Conservation (phyloP, 2,888 invertebrate species). For the Idaea biselata region DNA sequence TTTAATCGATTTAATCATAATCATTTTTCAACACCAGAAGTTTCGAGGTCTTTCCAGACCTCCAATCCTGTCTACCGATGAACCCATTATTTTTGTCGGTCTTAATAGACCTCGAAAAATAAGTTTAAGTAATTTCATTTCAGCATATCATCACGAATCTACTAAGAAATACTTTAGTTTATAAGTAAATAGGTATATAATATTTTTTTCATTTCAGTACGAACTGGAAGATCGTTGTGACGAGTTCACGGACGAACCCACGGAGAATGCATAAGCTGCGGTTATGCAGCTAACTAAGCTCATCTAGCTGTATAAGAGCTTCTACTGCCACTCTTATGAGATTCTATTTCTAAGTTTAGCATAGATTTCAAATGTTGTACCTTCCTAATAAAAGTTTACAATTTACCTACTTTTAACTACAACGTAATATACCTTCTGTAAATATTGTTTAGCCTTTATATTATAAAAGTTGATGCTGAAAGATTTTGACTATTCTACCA, state of each 20-base stretch:
- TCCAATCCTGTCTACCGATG: too few relatives aligned
- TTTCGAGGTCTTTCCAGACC: too few relatives aligned
- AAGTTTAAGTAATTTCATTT: too few relatives aligned
- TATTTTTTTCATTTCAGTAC: conserved; percentile 66
- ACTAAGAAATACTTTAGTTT: too few relatives aligned
- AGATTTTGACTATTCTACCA: background rate
- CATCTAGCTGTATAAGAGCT: conserved; percentile 8
- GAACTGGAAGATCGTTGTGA: conserved; percentile 91
- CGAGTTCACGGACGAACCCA: conserved; percentile 81
- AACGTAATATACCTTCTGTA: background rate
- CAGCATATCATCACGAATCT: too few relatives aligned
- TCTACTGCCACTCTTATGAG: conserved; percentile 11
- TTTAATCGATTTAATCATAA: too few relatives aligned
- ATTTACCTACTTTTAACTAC: background rate
- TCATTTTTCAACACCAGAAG: too few relatives aligned
- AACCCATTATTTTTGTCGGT: too few relatives aligned
- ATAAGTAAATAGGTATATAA: too few relatives aligned
- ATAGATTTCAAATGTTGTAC: background rate
- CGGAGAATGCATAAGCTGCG: conserved; percentile 13
- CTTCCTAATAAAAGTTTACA: background rate
- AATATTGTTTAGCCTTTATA: background rate
- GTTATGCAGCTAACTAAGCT: background rate
- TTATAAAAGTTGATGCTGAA: background rate
- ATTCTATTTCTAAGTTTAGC: conserved; percentile 2
- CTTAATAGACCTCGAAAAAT: too few relatives aligned